Conservation (phyloP, 2,113 vertebrate species). For the Ahaetulla prasina region DNA sequence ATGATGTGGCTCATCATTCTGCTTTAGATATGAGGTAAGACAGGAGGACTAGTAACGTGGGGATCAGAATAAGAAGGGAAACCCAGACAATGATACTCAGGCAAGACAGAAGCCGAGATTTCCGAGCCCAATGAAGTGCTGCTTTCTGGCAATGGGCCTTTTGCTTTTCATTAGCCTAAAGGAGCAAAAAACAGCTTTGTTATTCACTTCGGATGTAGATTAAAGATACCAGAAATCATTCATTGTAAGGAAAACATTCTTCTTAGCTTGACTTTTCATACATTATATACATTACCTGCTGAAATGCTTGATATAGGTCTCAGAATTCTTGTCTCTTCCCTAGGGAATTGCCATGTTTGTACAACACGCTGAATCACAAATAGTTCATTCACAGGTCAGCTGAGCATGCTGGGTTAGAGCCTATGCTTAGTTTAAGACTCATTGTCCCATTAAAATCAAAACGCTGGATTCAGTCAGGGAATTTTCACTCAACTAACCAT, state of each 20-base stretch:
- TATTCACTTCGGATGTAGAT: neutral
- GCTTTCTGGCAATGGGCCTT: slow-evolving; percentile 28
- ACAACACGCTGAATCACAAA: neutral
- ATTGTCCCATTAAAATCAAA: neutral
- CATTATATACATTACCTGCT: neutral
- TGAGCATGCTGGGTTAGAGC: neutral
- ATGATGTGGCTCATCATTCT: slow-evolving; percentile 50
- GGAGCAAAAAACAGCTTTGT: slow-evolving; percentile 28
- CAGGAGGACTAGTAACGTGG: slow-evolving; percentile 61
- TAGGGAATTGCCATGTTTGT: too few relatives aligned
- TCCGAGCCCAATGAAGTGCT: slow-evolving; percentile 47
- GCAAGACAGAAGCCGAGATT: slow-evolving; percentile 57
- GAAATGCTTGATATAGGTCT: neutral
- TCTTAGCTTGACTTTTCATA: neutral
- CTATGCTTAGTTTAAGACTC: neutral
- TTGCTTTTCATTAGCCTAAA: slow-evolving; percentile 64
- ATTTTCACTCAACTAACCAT: neutral
- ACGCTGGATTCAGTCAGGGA: neutral
- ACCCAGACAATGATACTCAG: slow-evolving; percentile 67
- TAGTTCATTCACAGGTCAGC: neutral
- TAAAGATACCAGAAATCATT: neutral
- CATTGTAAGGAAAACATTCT: neutral
- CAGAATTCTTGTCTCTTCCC: neutral
- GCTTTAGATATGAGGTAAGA: slow-evolving; percentile 73
- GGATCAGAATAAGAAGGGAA: slow-evolving; percentile 48